Evolutionary conservation across 2,888 invertebrate genomes (phyloP).

Genomic region (Invenusta paracnida): DNA sequence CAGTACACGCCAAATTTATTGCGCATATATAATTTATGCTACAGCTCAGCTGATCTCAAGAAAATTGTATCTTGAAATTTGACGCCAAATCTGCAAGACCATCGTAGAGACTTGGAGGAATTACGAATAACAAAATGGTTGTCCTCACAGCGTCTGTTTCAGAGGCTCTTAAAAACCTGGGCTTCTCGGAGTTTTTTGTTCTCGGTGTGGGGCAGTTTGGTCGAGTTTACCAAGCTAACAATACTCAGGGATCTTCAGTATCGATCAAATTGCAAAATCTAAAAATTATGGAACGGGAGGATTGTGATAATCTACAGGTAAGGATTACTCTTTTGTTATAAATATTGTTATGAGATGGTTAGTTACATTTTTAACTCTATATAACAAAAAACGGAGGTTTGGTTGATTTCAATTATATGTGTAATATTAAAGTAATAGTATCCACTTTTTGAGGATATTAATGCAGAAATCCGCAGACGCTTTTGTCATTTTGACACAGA

Average conservation of each 20-base stretch:
- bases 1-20: too few species aligned
- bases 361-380: neutral
- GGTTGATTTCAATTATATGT: neutral
- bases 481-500: too few species aligned
- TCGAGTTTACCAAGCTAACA: neutral
- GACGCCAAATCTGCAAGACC: too few species aligned
- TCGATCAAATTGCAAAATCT: neutral
- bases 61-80: too few species aligned
- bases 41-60: too few species aligned
- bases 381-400: neutral
- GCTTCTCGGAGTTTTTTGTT: neutral
- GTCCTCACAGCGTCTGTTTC: neutral
- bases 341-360: neutral
- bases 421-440: too few species aligned
- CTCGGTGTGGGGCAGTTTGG: neutral
- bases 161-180: neutral
- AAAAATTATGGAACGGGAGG: conserved; percentile 1
- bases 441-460: too few species aligned
- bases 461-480: too few species aligned
- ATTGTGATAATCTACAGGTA: neutral
- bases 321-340: neutral
- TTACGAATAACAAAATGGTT: too few species aligned
- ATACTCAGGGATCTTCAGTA: neutral
- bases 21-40: too few species aligned
- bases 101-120: too few species aligned